Evolutionary conservation across 2,888 invertebrate genomes (phyloP), one percentile per base, ranked within the genome.

Genomic region (Cryptocephalus primarius): DNA sequence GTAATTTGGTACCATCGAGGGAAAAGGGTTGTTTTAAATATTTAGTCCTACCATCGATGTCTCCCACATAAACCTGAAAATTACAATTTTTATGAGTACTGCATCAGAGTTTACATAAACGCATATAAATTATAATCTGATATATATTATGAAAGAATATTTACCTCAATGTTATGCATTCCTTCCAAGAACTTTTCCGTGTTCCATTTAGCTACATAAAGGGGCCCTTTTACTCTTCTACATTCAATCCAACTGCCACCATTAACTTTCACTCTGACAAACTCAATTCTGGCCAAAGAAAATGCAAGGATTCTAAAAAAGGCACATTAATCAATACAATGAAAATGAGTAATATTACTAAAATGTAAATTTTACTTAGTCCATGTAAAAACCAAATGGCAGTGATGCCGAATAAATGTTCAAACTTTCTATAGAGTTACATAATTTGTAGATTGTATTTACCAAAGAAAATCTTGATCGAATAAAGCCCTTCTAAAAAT

Each of bases 131-230:
- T 6, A 4, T 4, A n/a, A 6, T 2, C 36, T 11, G 2, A 12
- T 36, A 36, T 4, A 11, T 6, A 2, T 11, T 36, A 4, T 36
- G 2, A 11, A 40, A 32, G 11, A 32, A 31, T 40, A 33, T 43
- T 58, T 66, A 78, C 79, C 70, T 79, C 72, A 52, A 88, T 73
- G 48, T 72, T 63, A 71, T 92, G 86, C 47, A 88, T 56, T 33
- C 88, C 90, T 51, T 56, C 64, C 32, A 55, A 59, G 66, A 83
- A 90, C 34, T 73, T 61, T 14, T 71, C 59, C n/a, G 90, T 80
- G 60, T 82, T 69, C 92, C 92, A 93, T 49, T 72, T 66, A 13
- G 75, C 72, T 4, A 80, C 80, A 72, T 82, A 91, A 33, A 93
- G 72, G 8, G 88, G 85, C 32, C 82, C 82, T 55, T 79, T 69